Base-by-base conservation (phyloP, 2,113 vertebrate species). In the Varanus komodoensis region DNA sequence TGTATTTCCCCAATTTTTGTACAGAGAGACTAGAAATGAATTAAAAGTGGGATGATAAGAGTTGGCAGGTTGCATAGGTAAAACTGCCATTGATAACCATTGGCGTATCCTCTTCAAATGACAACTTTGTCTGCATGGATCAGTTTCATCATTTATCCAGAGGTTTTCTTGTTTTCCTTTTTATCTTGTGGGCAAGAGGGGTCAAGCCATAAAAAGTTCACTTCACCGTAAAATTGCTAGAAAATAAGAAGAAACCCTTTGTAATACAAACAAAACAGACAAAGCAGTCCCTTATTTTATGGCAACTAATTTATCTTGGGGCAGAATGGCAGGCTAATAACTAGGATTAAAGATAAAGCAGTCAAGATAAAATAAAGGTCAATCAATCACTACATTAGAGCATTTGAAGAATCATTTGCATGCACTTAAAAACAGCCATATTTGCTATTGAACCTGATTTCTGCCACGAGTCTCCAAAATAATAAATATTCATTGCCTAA, bases 401-500 rank as follows among this genome's bases (percentile, higher is more conserved):
- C 93, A 90, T 94, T 87, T 95, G 93, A 94, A 91, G 93, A 94
- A 94, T 95, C 85, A 87, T 95, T 95, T 96, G 91, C 94, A 93
- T 95, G 50, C 68, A 93, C 91, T 93, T 93, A 92, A 83, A 86
- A 95, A 94, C 57, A 87, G 93, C 89, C 83, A 95, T 95, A 88
- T 82, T 95, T 90, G 82, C 90, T 95, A 93, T 94, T 95, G 93
- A 90, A 57, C 83, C 74, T 48, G 84, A 90, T 91, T 93, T 84
- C 84, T 93, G 68, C 85, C 57, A 75, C 90, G 69, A 93, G 87
- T 78, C 89, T 85, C 89, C 17, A 93, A 92, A 95, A 88, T 93
- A 92, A 96, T 96, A 95, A 95, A 96, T 95, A 96, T 96, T 95
- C 91, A 96, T 95, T 86, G 93, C 82, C 92, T 92, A 96, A 96